Conservation (phyloP, 2,797 vertebrate species). For the Tympanoctomys barrerae region DNA sequence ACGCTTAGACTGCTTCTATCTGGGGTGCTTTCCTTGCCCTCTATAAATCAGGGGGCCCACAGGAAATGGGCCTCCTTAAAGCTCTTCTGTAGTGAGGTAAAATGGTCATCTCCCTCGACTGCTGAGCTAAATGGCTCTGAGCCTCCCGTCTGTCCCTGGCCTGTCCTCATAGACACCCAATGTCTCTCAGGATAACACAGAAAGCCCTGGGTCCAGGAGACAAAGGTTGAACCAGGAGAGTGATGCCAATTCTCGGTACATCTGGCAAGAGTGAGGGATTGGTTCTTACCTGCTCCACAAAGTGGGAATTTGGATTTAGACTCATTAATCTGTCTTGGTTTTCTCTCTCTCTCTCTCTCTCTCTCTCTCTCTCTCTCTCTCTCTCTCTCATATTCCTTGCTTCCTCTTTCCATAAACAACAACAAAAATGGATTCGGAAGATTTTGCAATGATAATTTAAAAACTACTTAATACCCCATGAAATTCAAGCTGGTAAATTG, state of each 20-base stretch:
- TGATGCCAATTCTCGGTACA: not conserved
- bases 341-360: not conserved
- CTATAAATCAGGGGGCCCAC: not conserved
- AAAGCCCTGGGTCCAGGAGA: not conserved
- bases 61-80: not conserved
- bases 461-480: slow-evolving; percentile 68
- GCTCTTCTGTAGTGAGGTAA: not conserved
- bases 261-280: accelerated
- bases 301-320: not conserved
- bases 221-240: accelerated
- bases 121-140: not conserved
- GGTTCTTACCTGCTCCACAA: not conserved
- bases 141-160: not conserved
- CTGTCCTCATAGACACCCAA: not conserved
- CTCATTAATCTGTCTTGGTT: not conserved
- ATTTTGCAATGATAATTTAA: slow-evolving; percentile 67
- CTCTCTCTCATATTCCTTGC: not conserved
- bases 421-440: slow-evolving; percentile 43
- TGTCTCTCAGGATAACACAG: accelerated
- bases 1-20: accelerated
- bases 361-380: not conserved
- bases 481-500: slow-evolving; percentile 72
- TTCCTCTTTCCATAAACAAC: slow-evolving; percentile 37
- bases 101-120: accelerated
- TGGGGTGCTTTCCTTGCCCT: not conserved